These are phyloP conservation scores for Enteromius treurensis DNA, from an alignment of 2,797 vertebrate species.

Conservation along the genomic window DNA sequence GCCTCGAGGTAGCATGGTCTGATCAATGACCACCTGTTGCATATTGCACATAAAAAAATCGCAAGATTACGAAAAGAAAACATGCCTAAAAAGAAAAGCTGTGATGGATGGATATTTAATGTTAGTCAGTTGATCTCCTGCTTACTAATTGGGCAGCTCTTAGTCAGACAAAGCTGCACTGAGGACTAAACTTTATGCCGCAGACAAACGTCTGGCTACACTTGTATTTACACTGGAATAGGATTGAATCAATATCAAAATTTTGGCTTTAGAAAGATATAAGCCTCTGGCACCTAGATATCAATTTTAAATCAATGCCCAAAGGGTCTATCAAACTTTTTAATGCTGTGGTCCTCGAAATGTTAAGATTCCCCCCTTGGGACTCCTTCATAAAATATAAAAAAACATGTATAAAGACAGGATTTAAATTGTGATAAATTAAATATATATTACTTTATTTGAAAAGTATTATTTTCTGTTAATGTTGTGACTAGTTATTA, in stretches of 20 bases:
- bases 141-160: not conserved
- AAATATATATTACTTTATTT: not conserved
- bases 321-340: not conserved
- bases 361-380: not conserved
- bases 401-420: not conserved
- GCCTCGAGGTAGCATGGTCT: not conserved
- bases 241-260: not conserved
- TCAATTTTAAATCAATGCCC: not conserved
- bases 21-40: not conserved
- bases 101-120: not conserved
- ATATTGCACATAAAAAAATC: not conserved
- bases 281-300: not conserved
- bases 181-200: not conserved
- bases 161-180: not conserved
- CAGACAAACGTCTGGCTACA: not conserved
- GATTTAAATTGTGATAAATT: not conserved
- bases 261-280: not conserved
- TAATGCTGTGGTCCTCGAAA: not conserved
- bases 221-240: slow-evolving; percentile 13
- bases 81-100: not conserved
- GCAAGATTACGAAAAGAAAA: not conserved
- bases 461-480: not conserved
- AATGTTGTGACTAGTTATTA: not conserved
- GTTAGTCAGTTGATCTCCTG: not conserved
- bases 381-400: not conserved